Base-by-base conservation (phyloP, 2,113 vertebrate genomes). In the Apeltes quadracus region DNA sequence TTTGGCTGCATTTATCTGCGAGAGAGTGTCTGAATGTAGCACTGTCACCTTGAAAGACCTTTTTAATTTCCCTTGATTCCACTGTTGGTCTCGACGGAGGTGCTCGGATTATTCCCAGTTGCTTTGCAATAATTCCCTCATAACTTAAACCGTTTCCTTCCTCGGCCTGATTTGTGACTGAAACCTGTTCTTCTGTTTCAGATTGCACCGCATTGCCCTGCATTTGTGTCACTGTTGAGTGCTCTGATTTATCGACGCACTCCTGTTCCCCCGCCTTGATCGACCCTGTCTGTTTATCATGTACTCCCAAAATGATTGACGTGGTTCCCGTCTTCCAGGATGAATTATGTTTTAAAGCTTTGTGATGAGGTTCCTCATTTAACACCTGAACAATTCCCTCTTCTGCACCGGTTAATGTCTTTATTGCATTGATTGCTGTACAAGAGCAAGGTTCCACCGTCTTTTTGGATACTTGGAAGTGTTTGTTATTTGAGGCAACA, bases 21-120 rank as follows among this genome's bases (percentile, higher is more conserved):
- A 39, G 29, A 71, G 44, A 44, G 64, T 71, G 8, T 67, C 58
- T 67, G 16, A 57, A 22, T 58, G 59, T 43, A 20, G 84, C 14
- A 7, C 2, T 29, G 4, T 44, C 72, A 53, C 20, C 72, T 57
- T 67, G 61, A 27, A 68, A 59, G 38, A 34, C 48, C 22, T 25
- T 46, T 23, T 43, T 61, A 16, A 20, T 36, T 69, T 69, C 66
- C 29, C 5, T 7, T 25, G 76, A 29, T 79, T 75, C 67, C 36
- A 10, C 62, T 7, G 5, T 43, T 4, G 46, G 23, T 50, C 34
- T 56, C n/a, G 6, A 54, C 59, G 62, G 54, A 15, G 22, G 4
- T 63, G 80, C 59, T 41, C 41, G 46, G 25, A 59, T 79, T 57
- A 20, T 48, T 74, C 80, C 61, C 29, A 72, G 43, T 65, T 41